Percentiles rank a stretch among this genome's conserved stretches.
These are phyloP conservation scores for Nestor notabilis DNA, from an alignment of 2,113 vertebrate species.

Conservation along the genomic window DNA sequence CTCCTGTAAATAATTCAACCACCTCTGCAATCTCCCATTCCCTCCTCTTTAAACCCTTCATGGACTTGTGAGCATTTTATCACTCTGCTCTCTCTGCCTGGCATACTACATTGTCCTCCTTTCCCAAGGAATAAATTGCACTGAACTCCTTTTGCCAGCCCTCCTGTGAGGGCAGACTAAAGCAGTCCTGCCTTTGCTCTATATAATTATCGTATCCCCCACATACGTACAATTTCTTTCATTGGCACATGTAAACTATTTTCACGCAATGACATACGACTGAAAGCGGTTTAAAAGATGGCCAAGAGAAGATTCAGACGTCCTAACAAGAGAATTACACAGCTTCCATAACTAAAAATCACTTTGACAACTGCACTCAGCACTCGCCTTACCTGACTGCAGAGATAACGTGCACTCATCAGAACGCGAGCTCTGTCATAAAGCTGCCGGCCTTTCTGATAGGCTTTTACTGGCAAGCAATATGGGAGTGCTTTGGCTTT, in stretches of 20 bases:
- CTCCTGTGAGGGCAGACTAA: neutral
- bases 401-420: neutral
- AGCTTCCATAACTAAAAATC: neutral
- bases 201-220: neutral
- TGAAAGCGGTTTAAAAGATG: neutral
- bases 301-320: neutral
- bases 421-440: neutral
- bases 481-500: neutral
- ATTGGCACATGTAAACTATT: neutral
- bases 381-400: neutral
- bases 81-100: neutral
- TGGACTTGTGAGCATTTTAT: neutral
- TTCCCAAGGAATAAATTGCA: neutral
- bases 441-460: neutral
- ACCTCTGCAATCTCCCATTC: neutral
- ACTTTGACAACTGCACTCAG: neutral
- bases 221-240: neutral
- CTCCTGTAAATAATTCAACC: neutral
- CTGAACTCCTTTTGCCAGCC: neutral
- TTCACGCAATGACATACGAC: neutral
- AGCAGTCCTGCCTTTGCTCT: neutral
- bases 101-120: neutral
- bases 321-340: neutral
- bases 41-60: neutral
- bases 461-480: neutral